Base-by-base conservation (phyloP, 1,140 invertebrate genomes). In the Diuraphis noxia region DNA sequence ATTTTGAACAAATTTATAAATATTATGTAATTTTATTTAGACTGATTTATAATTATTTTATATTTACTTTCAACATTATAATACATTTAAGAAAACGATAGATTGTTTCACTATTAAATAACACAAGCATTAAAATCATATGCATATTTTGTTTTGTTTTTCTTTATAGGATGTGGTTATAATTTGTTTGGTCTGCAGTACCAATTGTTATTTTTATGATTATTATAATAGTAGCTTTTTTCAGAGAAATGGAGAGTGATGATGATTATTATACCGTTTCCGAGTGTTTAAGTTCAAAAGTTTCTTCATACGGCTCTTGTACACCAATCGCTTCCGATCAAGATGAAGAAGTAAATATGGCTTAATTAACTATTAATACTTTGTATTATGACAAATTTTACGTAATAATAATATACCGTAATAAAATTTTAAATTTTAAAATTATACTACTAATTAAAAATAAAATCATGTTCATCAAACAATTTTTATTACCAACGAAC, bases 241-340 rank as follows among this genome's bases (percentile, higher is more conserved):
- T 30, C 23, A 91, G 89, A 52, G 36, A 23, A 40, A 91, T 91
- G 89, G 89, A 89, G n/a, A 91, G 89, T 21, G 89, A 91, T 38
- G 89, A 91, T 30, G 89, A 91, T n/a, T 91, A 91, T n/a, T 91
- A 91, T 52, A 72, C 89, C 17, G 89, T 91, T 38, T 91, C 89
- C 34, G 89, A 91, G 34, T 81, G 89, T 25, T 38, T 91, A n/a
- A 91, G 89, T 30, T 91, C 89, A 49, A 91, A 91, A 52, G 89
- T 91, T n/a, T 91, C 89, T 82, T 91, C 89, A 46, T 91, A 91
- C 5, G 77, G 77, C 0, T 91, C 89, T 0, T 81, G 89, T n/a
- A 91, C 89, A 52, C 89, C 89, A 1, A 43, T n/a, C 13, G 89
- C 89, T 40, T 91, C 89, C 38, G 89, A 91, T 49, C 41, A 91